phyloP scores from a whole-genome alignment of 1,140 invertebrate species.

The Anastrepha ludens region DNA sequence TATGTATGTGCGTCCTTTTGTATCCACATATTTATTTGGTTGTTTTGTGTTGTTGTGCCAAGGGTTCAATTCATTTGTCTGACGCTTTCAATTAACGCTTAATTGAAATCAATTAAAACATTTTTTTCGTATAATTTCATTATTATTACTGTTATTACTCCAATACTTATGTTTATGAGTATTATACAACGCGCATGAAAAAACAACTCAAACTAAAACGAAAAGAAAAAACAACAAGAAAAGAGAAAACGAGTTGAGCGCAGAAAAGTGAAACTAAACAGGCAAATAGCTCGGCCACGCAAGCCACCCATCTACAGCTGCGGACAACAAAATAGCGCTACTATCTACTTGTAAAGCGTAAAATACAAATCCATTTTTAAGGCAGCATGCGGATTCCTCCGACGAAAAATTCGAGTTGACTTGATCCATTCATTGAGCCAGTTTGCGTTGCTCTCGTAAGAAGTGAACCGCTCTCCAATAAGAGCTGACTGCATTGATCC shows the following conservation, averaged over 20 bases:
- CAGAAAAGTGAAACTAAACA: neutral
- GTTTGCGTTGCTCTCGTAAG: too few relatives aligned
- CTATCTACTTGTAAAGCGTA: too few relatives aligned
- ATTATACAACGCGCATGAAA: slow-evolving; percentile 17
- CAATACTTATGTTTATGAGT: slow-evolving; percentile 28
- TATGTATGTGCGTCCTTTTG: too few relatives aligned
- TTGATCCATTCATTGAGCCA: too few relatives aligned
- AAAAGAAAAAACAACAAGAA: slow-evolving; percentile 24
- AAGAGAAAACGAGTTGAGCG: slow-evolving; percentile 31
- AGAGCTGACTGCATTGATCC: too few relatives aligned
- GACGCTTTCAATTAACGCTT: slow-evolving; percentile 57
- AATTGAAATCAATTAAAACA: slow-evolving; percentile 59
- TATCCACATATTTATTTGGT: neutral
- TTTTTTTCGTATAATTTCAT: slow-evolving; percentile 58
- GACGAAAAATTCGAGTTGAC: too few relatives aligned
- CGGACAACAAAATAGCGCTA: too few relatives aligned
- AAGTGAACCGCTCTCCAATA: too few relatives aligned
- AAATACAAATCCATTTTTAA: too few relatives aligned
- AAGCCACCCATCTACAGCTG: neutral
- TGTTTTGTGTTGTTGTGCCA: slow-evolving; percentile 13
- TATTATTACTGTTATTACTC: slow-evolving; percentile 53
- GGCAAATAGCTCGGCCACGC: neutral
- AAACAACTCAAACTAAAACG: neutral
- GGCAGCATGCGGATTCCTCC: too few relatives aligned
- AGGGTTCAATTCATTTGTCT: slow-evolving; percentile 52